Conservation (phyloP, 2,797 vertebrate genomes). For the Poeciliopsis infans region DNA sequence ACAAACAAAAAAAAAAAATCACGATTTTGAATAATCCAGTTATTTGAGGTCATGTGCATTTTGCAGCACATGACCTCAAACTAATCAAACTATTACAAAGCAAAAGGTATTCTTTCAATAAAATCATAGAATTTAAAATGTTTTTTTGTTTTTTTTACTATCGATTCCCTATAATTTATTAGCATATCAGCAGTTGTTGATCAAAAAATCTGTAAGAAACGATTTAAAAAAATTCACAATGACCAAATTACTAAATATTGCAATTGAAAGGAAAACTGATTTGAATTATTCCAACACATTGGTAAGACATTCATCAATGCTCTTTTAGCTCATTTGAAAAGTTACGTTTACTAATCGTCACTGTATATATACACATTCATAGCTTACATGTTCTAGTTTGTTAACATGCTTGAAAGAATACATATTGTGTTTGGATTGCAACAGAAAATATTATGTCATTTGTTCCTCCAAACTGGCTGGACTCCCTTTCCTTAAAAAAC, state of each 20-base stretch:
- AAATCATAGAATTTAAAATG: not conserved
- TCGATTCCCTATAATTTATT: not conserved
- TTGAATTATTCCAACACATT: not conserved
- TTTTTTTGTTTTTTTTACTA: not conserved
- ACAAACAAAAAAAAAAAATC: too few relatives aligned
- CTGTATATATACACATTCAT: not conserved
- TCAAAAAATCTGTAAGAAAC: not conserved
- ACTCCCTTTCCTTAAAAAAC: not conserved
- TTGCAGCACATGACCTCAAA: constrained; percentile 22
- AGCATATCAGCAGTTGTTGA: not conserved
- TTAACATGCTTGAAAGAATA: not conserved
- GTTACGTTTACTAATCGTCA: not conserved
- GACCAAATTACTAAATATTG: not conserved
- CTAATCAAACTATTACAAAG: constrained; percentile 8
- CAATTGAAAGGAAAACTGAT: not conserved
- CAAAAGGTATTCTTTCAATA: not conserved
- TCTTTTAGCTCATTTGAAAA: not conserved
- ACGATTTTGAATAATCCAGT: not conserved
- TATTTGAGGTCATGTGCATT: not conserved
- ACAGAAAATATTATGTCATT: not conserved
- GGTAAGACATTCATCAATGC: not conserved
- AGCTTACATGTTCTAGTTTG: not conserved
- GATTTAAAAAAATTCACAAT: accelerated
- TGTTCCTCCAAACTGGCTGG: not conserved
- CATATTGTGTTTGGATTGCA: not conserved